Percentiles rank a stretch among this genome's conserved stretches.
These are phyloP conservation scores for Stichodactyla mertensii DNA, from an alignment of 64 coral and sea anemone species.

Conservation along the genomic window DNA sequence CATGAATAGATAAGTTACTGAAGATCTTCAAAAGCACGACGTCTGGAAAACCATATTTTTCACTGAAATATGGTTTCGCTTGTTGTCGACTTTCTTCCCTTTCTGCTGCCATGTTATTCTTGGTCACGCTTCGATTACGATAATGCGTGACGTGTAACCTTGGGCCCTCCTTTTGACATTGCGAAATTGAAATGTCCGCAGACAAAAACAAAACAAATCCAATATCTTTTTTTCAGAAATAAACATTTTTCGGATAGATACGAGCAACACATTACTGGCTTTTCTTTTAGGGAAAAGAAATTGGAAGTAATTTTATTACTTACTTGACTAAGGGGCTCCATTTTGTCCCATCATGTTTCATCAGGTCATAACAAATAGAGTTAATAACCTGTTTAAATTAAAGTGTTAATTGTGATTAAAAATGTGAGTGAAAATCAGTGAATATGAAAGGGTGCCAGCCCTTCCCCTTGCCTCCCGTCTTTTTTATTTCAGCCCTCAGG, in stretches of 20 bases:
- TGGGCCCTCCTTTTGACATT: no score
- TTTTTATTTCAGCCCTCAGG: no score
- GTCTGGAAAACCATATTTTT: not conserved
- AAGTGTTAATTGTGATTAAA: not conserved
- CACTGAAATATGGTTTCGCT: not conserved
- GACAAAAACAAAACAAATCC: no score
- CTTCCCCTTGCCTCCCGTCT: no score
- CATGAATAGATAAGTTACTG: not conserved
- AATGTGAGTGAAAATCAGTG: no score
- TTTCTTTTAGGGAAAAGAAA: no score
- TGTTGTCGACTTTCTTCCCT: not conserved
- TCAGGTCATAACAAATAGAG: conserved; percentile 20
- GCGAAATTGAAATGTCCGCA: no score
- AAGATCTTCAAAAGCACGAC: conserved; percentile 34
- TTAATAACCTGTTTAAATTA: not conserved
- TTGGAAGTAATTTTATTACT: not conserved
- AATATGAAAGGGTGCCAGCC: no score
- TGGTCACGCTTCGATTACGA: not conserved
- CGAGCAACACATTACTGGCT: no score
- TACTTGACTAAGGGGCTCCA: conserved; percentile 16
- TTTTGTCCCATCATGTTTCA: not conserved
- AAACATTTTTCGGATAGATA: no score
- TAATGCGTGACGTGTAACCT: not conserved
- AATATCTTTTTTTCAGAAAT: no score
- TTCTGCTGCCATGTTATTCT: not conserved